Percentiles rank a stretch among this genome's conserved stretches.
phyloP scores from a whole-genome alignment of 2,888 invertebrate species.

The Eilema caniola region DNA sequence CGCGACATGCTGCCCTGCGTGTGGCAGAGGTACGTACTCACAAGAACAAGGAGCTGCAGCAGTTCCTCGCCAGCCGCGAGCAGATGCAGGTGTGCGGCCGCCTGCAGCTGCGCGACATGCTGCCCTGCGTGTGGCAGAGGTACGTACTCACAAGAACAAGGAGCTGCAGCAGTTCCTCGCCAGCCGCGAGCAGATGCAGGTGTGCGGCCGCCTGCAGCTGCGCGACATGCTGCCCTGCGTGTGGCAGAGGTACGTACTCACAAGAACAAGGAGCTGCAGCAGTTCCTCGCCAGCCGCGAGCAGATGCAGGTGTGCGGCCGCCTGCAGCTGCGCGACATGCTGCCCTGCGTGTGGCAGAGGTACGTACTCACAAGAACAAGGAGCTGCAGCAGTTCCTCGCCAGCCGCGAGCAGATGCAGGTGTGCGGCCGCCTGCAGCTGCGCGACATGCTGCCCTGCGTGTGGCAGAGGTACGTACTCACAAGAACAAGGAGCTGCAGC shows the following conservation, averaged over 20 bases:
- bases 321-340: conserved; percentile 93
- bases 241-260: conserved; percentile 84
- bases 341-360: conserved; percentile 85
- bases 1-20: conserved; percentile 90
- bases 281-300: conserved; percentile 92
- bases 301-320: conserved; percentile 93
- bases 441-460: conserved; percentile 90
- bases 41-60: conserved; percentile 92
- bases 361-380: conserved; percentile 89
- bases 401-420: conserved; percentile 92
- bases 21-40: conserved; percentile 84
- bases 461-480: conserved; percentile 84
- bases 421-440: conserved; percentile 93
- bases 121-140: conserved; percentile 85
- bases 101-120: conserved; percentile 93
- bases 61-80: conserved; percentile 92
- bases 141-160: conserved; percentile 89
- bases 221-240: conserved; percentile 90
- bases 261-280: conserved; percentile 92
- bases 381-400: conserved; percentile 92
- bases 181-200: conserved; percentile 92
- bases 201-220: conserved; percentile 93
- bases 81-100: conserved; percentile 93
- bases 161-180: conserved; percentile 92
- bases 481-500: conserved; percentile 92